Evolutionary conservation across 2,113 vertebrate species (phyloP), one percentile per base, ranked within the genome.

Genomic region (Coptodon bakossiorum): DNA sequence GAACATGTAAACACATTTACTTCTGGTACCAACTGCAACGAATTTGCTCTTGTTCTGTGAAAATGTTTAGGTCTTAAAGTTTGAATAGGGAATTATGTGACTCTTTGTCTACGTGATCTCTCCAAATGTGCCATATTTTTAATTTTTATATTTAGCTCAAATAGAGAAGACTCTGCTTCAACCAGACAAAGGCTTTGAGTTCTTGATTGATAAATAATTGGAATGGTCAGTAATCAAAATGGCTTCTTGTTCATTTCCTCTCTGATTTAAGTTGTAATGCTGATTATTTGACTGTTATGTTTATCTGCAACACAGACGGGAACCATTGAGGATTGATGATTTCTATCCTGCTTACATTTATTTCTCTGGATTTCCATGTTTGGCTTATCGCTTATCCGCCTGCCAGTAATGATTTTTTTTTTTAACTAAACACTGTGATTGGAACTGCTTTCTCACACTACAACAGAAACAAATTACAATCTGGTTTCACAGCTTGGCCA

Each of bases 341-440:
- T 73, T 73, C 40, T 45, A 2, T n/a, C 16, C 24, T 31, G 24
- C 71, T 31, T 31, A 31, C 0, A 76, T 50, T 76, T 19, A 50
- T 76, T 50, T 50, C 43, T 76, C 24, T 76, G 43, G 45, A 78
- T 78, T 78, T 29, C 45, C 45, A 31, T 78, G 73, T 78, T 78
- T 78, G 29, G 45, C 29, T 78, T 78, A 31, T 50, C 6, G 11
- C 45, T 78, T 50, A 52, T 78, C 27, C 0, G 16, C 16, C 27
- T 78, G 27, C 45, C 45, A 78, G 73, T 50, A 78, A 78, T 78
- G 27, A n/a, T 52, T 68, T 0, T 2, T 63, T 61, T 56, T 9
- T 19, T 34, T 3, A 48, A 19, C 13, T 48, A 48, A 76, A 76
- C 43, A 78, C 71, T 78, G 43, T 50, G 27, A 78, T 52, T 78